Evolutionary conservation across 2,113 vertebrate species (phyloP).

Genomic region (Rhynchopsitta pachyrhyncha): DNA sequence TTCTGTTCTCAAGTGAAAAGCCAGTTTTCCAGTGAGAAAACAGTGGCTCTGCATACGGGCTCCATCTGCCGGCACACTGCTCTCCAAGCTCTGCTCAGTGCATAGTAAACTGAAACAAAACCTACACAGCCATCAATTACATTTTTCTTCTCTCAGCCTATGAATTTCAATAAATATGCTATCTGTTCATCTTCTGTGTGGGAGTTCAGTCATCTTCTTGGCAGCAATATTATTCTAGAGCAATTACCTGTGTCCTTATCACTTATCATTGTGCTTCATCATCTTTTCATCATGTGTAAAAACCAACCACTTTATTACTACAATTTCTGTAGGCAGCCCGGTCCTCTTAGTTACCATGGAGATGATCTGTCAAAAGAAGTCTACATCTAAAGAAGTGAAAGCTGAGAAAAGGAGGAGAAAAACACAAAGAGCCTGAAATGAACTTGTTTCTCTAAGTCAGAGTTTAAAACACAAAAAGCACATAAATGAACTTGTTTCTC

Average conservation of each 20-base stretch:
- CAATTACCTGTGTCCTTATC: slow-evolving; percentile 82
- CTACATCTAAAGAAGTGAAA: slow-evolving; percentile 58
- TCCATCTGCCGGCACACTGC: slow-evolving; percentile 66
- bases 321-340: slow-evolving; percentile 52
- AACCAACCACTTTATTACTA: slow-evolving; percentile 66
- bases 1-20: background rate
- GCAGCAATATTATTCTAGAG: slow-evolving; percentile 75
- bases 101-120: slow-evolving; percentile 58
- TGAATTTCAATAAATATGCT: slow-evolving; percentile 79
- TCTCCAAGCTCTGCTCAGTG: background rate
- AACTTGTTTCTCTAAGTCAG: slow-evolving; percentile 61
- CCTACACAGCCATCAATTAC: slow-evolving; percentile 67
- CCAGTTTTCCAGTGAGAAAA: background rate
- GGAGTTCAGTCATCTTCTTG: slow-evolving; percentile 78
- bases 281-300: slow-evolving; percentile 72
- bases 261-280: slow-evolving; percentile 75
- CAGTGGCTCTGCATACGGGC: slow-evolving; percentile 8
- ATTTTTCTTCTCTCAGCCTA: slow-evolving; percentile 71
- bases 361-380: slow-evolving; percentile 55
- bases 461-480: slow-evolving; percentile 48
- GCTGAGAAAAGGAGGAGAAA: slow-evolving; percentile 51
- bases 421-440: slow-evolving; percentile 60
- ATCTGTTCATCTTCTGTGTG: slow-evolving; percentile 83
- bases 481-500: slow-evolving; percentile 61
- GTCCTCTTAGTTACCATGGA: slow-evolving; percentile 63